These are phyloP conservation scores for Aptenodytes forsteri DNA, from an alignment of 2,113 vertebrate genomes.

Conservation along the genomic window DNA sequence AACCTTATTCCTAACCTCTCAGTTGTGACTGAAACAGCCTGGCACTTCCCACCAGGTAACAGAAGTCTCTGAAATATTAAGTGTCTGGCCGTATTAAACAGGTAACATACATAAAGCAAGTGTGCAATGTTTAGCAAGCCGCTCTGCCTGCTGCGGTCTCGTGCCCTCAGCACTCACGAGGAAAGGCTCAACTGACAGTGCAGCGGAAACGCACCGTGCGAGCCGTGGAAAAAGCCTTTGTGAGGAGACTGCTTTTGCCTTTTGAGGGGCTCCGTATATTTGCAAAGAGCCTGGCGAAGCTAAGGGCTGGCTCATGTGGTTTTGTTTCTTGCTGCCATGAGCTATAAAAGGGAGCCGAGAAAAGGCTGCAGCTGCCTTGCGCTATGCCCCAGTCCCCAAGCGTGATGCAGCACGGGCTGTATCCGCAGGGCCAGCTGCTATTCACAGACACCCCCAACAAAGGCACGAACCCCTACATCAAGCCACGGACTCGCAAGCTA, in stretches of 20 bases:
- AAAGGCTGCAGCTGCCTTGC: background rate
- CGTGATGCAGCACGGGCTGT: background rate
- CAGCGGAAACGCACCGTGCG: rapidly evolving
- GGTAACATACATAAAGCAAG: background rate
- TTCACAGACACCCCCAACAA: background rate
- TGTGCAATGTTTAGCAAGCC: rapidly evolving
- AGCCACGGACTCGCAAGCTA: background rate
- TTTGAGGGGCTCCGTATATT: background rate
- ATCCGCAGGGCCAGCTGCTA: background rate
- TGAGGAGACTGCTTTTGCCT: background rate
- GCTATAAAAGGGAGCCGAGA: background rate
- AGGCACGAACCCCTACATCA: background rate
- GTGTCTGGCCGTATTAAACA: background rate
- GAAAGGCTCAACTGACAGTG: background rate
- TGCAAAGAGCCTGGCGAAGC: background rate
- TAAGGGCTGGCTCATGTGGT: background rate
- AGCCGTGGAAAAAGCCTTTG: background rate
- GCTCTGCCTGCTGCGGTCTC: background rate
- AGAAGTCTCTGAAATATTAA: background rate
- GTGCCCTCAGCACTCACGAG: background rate
- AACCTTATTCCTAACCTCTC: background rate
- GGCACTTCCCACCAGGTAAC: background rate
- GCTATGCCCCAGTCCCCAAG: rapidly evolving
- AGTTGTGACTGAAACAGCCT: rapidly evolving
- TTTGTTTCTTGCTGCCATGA: background rate